Conservation (phyloP, 2,888 invertebrate genomes). For the Drosophila conformis region DNA sequence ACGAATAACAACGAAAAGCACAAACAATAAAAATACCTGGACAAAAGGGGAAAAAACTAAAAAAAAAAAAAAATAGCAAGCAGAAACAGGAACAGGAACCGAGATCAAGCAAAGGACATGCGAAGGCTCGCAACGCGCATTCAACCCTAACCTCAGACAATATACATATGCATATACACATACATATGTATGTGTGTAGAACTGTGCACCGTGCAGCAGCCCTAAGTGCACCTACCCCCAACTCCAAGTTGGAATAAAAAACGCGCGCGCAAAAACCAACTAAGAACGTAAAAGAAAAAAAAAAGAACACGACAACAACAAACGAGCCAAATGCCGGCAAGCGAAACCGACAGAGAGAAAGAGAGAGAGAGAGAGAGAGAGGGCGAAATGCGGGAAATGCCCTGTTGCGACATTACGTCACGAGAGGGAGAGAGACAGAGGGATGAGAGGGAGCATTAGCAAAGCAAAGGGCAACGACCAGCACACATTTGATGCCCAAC, state of each 20-base stretch:
- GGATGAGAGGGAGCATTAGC: not conserved
- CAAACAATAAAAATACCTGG: conserved; percentile 1
- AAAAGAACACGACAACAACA: conserved; percentile 23
- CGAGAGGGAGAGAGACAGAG: conserved; percentile 17
- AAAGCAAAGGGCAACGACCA: conserved; percentile 77
- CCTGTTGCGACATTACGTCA: conserved; percentile 74
- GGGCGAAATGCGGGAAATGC: conserved; percentile 48
- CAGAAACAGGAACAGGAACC: conserved; percentile 3
- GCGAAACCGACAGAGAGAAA: not conserved
- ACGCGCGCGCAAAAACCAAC: conserved; percentile 46
- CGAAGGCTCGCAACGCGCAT: conserved; percentile 53
- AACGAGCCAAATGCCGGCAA: conserved; percentile 23
- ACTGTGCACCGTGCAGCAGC: conserved; percentile 53
- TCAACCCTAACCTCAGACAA: conserved; percentile 83
- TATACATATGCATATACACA: conserved; percentile 19
- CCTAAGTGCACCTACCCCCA: conserved; percentile 41
- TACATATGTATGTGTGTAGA: not conserved
- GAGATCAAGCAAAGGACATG: conserved; percentile 10
- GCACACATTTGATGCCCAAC: conserved; percentile 77
- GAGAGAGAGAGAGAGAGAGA: conserved; percentile 1
- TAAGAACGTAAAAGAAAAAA: conserved; percentile 12
- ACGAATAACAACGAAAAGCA: not conserved
- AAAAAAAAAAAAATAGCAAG: not conserved
- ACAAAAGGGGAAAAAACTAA: not conserved
- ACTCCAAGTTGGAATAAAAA: conserved; percentile 32